phyloP scores from a whole-genome alignment of 35 echinoderm and acorn worm species.

The Anneissia japonica region DNA sequence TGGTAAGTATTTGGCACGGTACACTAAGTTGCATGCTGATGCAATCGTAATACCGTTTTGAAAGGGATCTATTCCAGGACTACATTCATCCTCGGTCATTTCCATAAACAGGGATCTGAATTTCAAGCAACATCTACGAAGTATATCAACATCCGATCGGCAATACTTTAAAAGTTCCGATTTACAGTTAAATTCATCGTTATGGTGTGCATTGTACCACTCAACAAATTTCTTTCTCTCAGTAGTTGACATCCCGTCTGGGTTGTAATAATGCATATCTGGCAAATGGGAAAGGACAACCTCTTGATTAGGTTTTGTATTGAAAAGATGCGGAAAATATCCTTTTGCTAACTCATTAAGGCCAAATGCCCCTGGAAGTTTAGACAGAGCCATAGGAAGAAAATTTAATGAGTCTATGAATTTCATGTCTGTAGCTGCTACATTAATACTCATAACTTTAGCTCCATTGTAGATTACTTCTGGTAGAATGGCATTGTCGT shows the following conservation, averaged over 20 bases:
- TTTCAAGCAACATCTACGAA: conserved; percentile 30
- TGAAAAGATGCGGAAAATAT: conserved; percentile 66
- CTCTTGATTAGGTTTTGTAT: conserved; percentile 30
- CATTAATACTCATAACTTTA: conserved; percentile 40
- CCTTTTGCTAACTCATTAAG: conserved; percentile 55
- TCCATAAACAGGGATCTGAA: conserved; percentile 53
- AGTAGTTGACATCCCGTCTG: conserved; percentile 38
- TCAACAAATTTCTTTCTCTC: conserved; percentile 18
- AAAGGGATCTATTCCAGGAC: conserved; percentile 45
- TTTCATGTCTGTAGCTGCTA: conserved; percentile 24
- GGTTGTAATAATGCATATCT: conserved; percentile 21
- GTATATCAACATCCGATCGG: conserved; percentile 52
- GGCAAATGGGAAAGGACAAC: conserved; percentile 25
- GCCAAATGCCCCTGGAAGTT: conserved; percentile 49
- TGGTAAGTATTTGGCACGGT: conserved; percentile 32
- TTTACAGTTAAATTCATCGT: conserved; percentile 26
- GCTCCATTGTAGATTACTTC: conserved; percentile 56
- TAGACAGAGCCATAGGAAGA: conserved; percentile 56
- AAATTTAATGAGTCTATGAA: conserved; percentile 68
- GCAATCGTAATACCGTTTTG: conserved; percentile 56
- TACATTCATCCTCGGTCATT: not conserved
- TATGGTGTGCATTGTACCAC: conserved; percentile 34
- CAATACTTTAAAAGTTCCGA: conserved; percentile 59
- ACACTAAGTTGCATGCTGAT: conserved; percentile 49
- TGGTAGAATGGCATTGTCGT: conserved; percentile 11